Evolutionary conservation across 37 sponge, comb jelly and placozoan species (phyloP).

Genomic region (Beroe forskalii): DNA sequence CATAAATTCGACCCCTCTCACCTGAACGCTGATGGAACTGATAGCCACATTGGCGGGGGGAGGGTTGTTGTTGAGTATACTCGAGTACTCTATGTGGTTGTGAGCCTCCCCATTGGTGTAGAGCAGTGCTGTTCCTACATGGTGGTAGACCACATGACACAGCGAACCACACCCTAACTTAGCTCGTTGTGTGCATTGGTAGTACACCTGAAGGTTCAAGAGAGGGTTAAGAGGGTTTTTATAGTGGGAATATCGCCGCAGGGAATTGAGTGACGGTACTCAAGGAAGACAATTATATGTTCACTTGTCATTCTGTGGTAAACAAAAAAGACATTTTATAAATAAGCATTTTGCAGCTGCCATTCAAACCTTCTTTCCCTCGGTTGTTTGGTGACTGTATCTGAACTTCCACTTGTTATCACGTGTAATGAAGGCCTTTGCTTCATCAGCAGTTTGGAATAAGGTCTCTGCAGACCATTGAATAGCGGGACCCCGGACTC

Average conservation of each 20-base stretch:
- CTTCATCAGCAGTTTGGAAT: slow-evolving; percentile 41
- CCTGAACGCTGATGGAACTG: neutral
- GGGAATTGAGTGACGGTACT: no score
- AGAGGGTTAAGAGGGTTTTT: no score
- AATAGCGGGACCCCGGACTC: slow-evolving; percentile 40
- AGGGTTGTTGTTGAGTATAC: neutral
- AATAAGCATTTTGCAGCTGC: no score
- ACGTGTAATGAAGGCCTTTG: slow-evolving; percentile 4
- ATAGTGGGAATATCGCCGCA: no score
- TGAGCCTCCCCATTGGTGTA: slow-evolving; percentile 37
- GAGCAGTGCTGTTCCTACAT: slow-evolving; percentile 17
- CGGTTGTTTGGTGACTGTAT: slow-evolving; percentile 56
- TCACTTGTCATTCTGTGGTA: no score
- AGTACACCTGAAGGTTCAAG: slow-evolving; percentile 35
- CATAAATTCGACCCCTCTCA: no score
- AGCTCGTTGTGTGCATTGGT: slow-evolving; percentile 47
- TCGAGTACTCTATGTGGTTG: slow-evolving; percentile 43
- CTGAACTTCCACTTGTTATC: slow-evolving; percentile 57
- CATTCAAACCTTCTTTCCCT: slow-evolving; percentile 64
- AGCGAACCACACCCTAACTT: slow-evolving; percentile 38
- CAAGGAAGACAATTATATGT: no score
- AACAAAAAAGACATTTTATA: no score
- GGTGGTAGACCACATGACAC: slow-evolving; percentile 55
- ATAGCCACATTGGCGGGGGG: slow-evolving; percentile 46
- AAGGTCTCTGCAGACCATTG: slow-evolving; percentile 45